These are phyloP conservation scores for Petrosia ficiformis DNA, from an alignment of 37 sponge, comb jelly and placozoan genomes.

Conservation along the genomic window DNA sequence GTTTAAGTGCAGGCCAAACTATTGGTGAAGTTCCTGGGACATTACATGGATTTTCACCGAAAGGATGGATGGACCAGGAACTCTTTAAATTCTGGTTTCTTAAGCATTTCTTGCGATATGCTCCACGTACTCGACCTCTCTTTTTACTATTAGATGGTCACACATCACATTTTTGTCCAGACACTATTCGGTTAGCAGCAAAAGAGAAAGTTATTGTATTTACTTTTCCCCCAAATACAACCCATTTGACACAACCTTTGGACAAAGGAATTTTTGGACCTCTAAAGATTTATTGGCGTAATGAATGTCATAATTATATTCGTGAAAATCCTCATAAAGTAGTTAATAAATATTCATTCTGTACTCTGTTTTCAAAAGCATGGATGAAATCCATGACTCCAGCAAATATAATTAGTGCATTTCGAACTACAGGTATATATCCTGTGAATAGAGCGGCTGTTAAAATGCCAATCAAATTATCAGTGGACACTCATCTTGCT, in stretches of 20 bases:
- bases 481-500: not conserved
- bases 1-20: not conserved
- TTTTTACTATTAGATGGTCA: constrained; percentile 73
- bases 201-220: constrained; percentile 29
- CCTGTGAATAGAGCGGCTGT: constrained; percentile 12
- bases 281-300: constrained; percentile 38
- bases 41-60: constrained; percentile 39
- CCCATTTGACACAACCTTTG: constrained; percentile 66
- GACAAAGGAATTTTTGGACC: constrained; percentile 52
- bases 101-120: constrained; percentile 26
- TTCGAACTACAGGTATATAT: constrained; percentile 34
- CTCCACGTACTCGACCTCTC: constrained; percentile 29
- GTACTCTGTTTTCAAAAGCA: constrained; percentile 13
- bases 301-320: constrained; percentile 21
- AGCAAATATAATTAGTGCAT: not conserved
- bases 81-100: constrained; percentile 11
- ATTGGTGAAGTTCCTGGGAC: constrained; percentile 51
- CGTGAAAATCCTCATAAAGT: constrained; percentile 30
- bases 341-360: constrained; percentile 20
- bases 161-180: constrained; percentile 50
- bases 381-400: constrained; percentile 28
- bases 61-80: no score
- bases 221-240: constrained; percentile 63
- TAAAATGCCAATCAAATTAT: not conserved
- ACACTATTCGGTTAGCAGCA: constrained; percentile 35